Evolutionary conservation across 1,140 invertebrate species (phyloP).

Genomic region (Drosophila pseudoobscura): DNA sequence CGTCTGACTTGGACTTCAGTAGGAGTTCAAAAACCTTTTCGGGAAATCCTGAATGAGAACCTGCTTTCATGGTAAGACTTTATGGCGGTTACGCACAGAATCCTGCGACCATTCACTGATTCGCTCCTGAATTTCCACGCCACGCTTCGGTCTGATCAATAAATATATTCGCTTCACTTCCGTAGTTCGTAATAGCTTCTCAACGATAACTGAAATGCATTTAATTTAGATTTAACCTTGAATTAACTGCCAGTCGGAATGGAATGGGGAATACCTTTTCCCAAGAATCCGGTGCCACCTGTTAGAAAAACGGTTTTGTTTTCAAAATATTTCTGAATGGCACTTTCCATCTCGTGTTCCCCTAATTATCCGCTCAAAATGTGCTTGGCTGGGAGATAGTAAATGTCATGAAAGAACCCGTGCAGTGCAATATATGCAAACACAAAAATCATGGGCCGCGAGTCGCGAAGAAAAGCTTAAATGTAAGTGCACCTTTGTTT

Average conservation of each 20-base stretch:
- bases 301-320: conserved; percentile 49
- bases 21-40: conserved; percentile 43
- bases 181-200: conserved; percentile 91
- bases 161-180: conserved; percentile 89
- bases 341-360: conserved; percentile 34
- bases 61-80: fast-evolving
- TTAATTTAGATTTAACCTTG: neutral
- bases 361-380: neutral
- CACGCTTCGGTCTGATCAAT: conserved; percentile 90
- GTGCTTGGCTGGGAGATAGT: too few species aligned
- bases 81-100: conserved; percentile 33
- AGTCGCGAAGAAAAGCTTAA: too few species aligned
- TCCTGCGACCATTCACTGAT: conserved; percentile 87
- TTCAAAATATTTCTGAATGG: conserved; percentile 43
- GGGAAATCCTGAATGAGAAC: neutral
- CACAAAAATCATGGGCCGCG: too few species aligned
- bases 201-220: conserved; percentile 86
- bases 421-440: too few species aligned
- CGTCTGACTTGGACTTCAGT: conserved; percentile 17
- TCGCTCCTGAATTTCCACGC: conserved; percentile 87
- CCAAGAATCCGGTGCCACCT: conserved; percentile 50
- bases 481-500: too few species aligned
- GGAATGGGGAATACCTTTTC: conserved; percentile 35
- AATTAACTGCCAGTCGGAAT: too few species aligned
- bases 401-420: too few species aligned